phyloP scores from a whole-genome alignment of 2,113 vertebrate genomes.

The Marcusenius ussheri region DNA sequence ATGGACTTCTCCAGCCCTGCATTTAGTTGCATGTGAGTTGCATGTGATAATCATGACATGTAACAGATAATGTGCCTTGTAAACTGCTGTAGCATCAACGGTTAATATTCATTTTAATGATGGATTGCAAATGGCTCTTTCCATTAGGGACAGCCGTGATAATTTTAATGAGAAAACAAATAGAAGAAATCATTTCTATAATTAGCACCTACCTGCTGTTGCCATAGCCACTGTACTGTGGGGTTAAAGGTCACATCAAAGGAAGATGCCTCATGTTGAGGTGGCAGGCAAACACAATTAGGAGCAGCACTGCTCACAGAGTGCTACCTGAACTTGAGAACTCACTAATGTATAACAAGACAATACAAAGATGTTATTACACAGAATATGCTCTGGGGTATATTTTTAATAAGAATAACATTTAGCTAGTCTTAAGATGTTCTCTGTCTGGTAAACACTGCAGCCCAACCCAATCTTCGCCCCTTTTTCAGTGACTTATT shows the following conservation, averaged over 20 bases:
- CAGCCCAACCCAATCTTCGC: not conserved
- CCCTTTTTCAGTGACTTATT: not conserved
- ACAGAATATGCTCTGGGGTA: not conserved
- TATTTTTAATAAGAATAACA: not conserved
- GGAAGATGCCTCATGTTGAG: not conserved
- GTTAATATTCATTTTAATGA: conserved; percentile 1
- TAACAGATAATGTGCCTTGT: not conserved
- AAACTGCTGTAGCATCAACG: not conserved
- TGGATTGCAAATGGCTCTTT: not conserved
- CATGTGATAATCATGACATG: not conserved
- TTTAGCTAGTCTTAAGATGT: not conserved
- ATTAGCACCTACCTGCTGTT: not conserved
- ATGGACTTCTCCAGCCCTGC: not conserved
- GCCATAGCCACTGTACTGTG: not conserved
- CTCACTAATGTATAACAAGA: not conserved
- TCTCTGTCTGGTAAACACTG: not conserved
- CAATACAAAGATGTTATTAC: not conserved
- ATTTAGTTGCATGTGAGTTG: not conserved
- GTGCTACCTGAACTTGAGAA: not conserved
- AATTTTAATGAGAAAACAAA: conserved; percentile 8
- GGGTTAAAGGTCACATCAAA: not conserved
- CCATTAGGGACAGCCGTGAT: not conserved
- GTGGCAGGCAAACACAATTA: not conserved
- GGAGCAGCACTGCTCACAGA: not conserved
- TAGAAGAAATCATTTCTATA: not conserved